Base-by-base conservation (phyloP, 2,888 invertebrate genomes). In the Magallana nippona region DNA sequence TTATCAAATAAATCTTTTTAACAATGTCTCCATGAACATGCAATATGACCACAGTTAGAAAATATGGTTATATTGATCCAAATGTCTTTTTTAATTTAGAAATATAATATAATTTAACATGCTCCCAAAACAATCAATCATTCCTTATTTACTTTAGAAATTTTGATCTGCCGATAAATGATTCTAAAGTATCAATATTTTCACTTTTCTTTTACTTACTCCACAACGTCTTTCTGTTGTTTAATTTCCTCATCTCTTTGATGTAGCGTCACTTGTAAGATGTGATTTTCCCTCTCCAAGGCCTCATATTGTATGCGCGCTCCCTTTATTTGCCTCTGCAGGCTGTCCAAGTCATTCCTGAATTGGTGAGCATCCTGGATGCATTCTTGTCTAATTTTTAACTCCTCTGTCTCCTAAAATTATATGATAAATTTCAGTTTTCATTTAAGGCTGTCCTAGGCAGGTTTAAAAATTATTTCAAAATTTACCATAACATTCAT, bases 211-310 rank as follows among this genome's bases (percentile, higher is more conserved):
- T 44, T 55, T 0, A 87, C 91, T 82, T 88, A 92, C 92, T 89
- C 88, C 44, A 92, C 85, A 8, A 89, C 83, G 55, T 88, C 89
- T 81, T 90, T 88, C n/a, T 90, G 88, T 78, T 89, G 81, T 19
- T 82, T 79, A 10, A 91, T 91, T 80, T 92, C 91, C 10, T 84
- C 82, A 80, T 92, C 91, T 63, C 90, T 85, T 82, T 92, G 90
- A 62, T 90, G 87, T 55, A 91, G 80, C 0, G 90, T 88, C 2
- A 90, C 86, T 78, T 90, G 88, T 57, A 90, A 86, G 77, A 91
- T 91, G 80, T 90, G 90, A 79, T 90, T 90, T 84, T 92, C 91
- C 78, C 89, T 86, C 80, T 91, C 91, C 0, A 89, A 58, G 5
- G 88, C 85, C 22, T 89, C 89, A 22, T 91, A 86, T 60, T 87